Conservation (phyloP, 1,140 invertebrate species). For the Halictus rubicundus region DNA sequence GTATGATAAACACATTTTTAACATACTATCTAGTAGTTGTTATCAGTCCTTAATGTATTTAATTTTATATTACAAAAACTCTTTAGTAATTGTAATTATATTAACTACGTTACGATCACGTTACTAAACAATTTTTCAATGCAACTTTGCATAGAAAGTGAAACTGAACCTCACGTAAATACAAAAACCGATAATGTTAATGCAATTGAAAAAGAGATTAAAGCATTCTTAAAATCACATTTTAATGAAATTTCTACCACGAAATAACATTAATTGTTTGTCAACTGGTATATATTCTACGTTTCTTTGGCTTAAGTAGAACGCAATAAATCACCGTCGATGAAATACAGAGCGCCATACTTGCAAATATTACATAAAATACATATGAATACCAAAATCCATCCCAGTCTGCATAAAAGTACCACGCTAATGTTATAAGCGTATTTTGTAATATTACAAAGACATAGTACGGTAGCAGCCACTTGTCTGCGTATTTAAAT, state of each 20-base stretch:
- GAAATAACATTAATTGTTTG: slow-evolving; percentile 25
- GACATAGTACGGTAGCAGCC: slow-evolving; percentile 84
- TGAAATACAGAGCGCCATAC: slow-evolving; percentile 72
- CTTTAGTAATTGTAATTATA: slow-evolving; percentile 10
- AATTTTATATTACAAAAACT: slow-evolving; percentile 11
- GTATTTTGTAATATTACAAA: slow-evolving; percentile 85
- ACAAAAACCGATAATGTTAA: slow-evolving; percentile 12
- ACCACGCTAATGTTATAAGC: slow-evolving; percentile 85
- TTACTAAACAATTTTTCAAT: slow-evolving; percentile 5
- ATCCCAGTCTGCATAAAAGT: slow-evolving; percentile 79
- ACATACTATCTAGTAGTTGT: slow-evolving; percentile 7
- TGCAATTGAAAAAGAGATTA: slow-evolving; percentile 17
- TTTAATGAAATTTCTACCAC: slow-evolving; percentile 33
- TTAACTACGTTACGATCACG: slow-evolving; percentile 1
- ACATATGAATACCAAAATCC: slow-evolving; percentile 78
- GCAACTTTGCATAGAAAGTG: slow-evolving; percentile 11
- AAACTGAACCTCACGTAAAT: slow-evolving; percentile 30
- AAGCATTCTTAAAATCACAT: slow-evolving; percentile 33
- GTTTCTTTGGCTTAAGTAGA: slow-evolving; percentile 76
- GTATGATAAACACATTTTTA: slow-evolving; percentile 35
- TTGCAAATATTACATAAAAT: slow-evolving; percentile 72
- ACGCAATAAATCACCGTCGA: slow-evolving; percentile 72
- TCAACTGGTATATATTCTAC: slow-evolving; percentile 73
- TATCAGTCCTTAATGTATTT: slow-evolving; percentile 29
- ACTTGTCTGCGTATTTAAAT: slow-evolving; percentile 85